These are phyloP conservation scores for Platalea minor DNA, from an alignment of 2,797 vertebrate species.

Conservation along the genomic window DNA sequence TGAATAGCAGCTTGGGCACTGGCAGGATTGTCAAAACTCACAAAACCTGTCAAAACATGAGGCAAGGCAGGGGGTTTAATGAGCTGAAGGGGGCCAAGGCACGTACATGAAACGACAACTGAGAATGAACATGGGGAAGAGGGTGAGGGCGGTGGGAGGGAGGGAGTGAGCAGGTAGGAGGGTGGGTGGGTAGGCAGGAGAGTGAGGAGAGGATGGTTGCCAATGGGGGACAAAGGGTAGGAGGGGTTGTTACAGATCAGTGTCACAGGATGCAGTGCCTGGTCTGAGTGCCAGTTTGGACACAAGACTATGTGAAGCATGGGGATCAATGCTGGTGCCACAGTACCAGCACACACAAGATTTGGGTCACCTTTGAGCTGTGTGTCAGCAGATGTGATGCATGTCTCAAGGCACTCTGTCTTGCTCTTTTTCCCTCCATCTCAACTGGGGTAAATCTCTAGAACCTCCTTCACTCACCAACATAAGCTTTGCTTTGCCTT, in stretches of 20 bases:
- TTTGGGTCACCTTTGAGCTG: background rate
- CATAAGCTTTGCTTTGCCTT: background rate
- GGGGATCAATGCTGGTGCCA: background rate
- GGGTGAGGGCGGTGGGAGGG: background rate
- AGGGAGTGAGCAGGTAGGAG: background rate
- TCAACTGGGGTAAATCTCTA: background rate
- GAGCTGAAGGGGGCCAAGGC: conserved; percentile 49
- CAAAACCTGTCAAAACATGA: conserved; percentile 91
- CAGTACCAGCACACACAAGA: background rate
- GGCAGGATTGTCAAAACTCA: conserved; percentile 99
- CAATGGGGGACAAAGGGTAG: conserved; percentile 9
- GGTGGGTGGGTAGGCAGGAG: background rate
- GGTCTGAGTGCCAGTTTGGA: background rate
- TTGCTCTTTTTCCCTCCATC: background rate
- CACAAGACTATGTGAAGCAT: background rate
- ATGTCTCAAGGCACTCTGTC: background rate
- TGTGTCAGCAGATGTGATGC: background rate
- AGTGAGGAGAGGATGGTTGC: conserved; percentile 37
- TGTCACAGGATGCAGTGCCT: background rate
- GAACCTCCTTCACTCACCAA: background rate
- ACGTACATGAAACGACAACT: conserved; percentile 62
- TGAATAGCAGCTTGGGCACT: conserved; percentile 99
- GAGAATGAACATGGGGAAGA: conserved; percentile 66
- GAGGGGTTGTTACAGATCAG: conserved; percentile 7
- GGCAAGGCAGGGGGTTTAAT: conserved; percentile 71